A percentile compares a stretch with the other conserved stretches of the same genome.
Conservation (phyloP, 1,140 invertebrate species). For the Leptinotarsa lineolata region DNA sequence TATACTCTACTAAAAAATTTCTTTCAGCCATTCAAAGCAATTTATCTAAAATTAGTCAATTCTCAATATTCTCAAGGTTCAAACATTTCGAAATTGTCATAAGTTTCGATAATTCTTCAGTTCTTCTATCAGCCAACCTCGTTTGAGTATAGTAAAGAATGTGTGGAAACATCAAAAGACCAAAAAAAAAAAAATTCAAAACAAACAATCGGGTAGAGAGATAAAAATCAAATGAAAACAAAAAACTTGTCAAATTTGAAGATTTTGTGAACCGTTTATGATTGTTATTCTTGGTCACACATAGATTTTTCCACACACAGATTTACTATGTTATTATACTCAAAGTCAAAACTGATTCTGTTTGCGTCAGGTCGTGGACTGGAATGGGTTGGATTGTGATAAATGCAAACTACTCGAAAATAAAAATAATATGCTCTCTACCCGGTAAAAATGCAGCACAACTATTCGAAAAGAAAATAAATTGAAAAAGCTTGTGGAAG, state of each 20-base stretch:
- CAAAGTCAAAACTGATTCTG: slow-evolving; percentile 45
- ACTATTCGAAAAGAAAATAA: slow-evolving; percentile 22
- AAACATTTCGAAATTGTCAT: not conserved
- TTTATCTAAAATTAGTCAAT: too few species aligned
- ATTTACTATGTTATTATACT: slow-evolving; percentile 44
- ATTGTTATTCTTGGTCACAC: not conserved
- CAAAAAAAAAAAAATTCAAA: slow-evolving; percentile 36
- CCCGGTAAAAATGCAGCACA: slow-evolving; percentile 58
- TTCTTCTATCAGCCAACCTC: slow-evolving; percentile 2
- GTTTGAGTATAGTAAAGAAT: slow-evolving; percentile 50
- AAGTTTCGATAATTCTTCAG: not conserved
- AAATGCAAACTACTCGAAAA: slow-evolving; percentile 13
- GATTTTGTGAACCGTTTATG: not conserved
- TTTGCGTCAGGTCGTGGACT: slow-evolving; percentile 32
- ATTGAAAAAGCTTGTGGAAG: slow-evolving; percentile 31
- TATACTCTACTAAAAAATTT: too few species aligned
- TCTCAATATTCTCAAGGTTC: too few species aligned
- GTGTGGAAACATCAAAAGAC: slow-evolving; percentile 40
- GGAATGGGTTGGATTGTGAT: slow-evolving; percentile 9
- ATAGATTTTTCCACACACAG: slow-evolving; percentile 40
- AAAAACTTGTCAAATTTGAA: not conserved
- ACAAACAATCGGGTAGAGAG: slow-evolving; percentile 53
- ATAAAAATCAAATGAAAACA: slow-evolving; percentile 38
- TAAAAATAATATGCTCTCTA: slow-evolving; percentile 63
- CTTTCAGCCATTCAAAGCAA: too few species aligned